Conservation (phyloP, 2,797 vertebrate species). For the Coregonus suidteri region DNA sequence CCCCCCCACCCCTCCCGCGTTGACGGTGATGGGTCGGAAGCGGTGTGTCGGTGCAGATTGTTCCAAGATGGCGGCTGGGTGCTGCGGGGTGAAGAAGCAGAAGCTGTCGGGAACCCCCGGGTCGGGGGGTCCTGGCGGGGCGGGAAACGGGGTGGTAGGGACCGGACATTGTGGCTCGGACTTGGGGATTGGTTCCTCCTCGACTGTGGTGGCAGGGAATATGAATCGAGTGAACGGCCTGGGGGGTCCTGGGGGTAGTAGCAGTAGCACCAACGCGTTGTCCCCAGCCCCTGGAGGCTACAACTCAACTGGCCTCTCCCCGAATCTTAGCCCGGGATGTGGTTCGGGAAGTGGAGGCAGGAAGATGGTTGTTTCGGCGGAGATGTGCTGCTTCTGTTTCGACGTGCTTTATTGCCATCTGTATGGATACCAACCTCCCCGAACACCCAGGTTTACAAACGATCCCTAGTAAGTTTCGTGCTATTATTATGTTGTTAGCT, state of each 20-base stretch:
- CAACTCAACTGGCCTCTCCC: conserved; percentile 82
- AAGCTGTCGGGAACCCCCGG: conserved; percentile 98
- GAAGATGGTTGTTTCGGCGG: conserved; percentile 96
- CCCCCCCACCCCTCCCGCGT: conserved; percentile 85
- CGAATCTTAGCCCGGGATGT: conserved; percentile 82
- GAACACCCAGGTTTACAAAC: conserved; percentile 98
- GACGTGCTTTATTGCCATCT: conserved; percentile 99
- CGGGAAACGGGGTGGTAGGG: conserved; percentile 85
- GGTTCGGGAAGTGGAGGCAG: conserved; percentile 87
- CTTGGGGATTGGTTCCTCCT: conserved; percentile 85
- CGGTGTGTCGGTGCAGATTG: conserved; percentile 96
- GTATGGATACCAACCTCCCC: conserved; percentile 97
- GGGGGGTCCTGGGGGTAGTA: conserved; percentile 81
- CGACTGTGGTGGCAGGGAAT: conserved; percentile 78
- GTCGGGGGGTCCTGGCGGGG: conserved; percentile 89
- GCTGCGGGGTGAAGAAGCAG: conserved; percentile 99
- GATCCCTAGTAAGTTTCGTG: conserved; percentile 90
- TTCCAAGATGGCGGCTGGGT: conserved; percentile 99
- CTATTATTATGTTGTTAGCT: neutral
- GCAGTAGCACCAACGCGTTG: conserved; percentile 80
- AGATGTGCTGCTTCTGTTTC: conserved; percentile 99
- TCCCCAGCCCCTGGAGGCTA: conserved; percentile 78
- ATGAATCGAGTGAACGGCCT: conserved; percentile 84
- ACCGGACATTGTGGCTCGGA: conserved; percentile 88
- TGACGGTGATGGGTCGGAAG: conserved; percentile 96